A percentile compares a stretch with the other conserved stretches of the same genome.
Evolutionary conservation across 2,797 vertebrate genomes (phyloP).

Genomic region (Acomys russatus): DNA sequence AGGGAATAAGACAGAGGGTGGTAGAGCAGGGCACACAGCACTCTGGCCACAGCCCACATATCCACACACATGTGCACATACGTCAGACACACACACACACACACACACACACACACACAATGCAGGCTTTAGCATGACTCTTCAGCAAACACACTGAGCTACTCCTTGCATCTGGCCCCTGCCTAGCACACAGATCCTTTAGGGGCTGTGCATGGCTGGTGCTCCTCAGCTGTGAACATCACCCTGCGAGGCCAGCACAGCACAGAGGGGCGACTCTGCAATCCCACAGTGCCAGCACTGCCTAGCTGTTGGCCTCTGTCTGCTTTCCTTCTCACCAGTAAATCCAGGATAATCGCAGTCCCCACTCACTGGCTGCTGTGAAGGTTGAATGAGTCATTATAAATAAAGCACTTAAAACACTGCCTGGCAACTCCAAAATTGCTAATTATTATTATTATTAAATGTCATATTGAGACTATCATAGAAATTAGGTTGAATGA

Average conservation of each 20-base stretch:
- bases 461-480: constrained; percentile 35
- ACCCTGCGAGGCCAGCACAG: not conserved
- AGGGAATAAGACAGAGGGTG: not conserved
- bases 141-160: not conserved
- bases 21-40: not conserved
- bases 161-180: not conserved
- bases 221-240: not conserved
- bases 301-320: not conserved
- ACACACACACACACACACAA: not conserved
- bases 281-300: fast-evolving
- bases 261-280: fast-evolving
- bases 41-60: too few species aligned
- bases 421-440: not conserved
- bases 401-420: constrained; percentile 10
- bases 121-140: not conserved
- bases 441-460: constrained; percentile 32
- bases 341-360: not conserved
- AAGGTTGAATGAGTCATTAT: not conserved
- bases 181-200: not conserved
- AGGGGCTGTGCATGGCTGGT: not conserved
- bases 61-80: not conserved
- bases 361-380: not conserved
- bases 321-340: not conserved
- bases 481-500: constrained; percentile 24
- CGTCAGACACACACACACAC: not conserved